Conservation (phyloP, 2,113 vertebrate genomes). For the Lutjanus erythropterus region DNA sequence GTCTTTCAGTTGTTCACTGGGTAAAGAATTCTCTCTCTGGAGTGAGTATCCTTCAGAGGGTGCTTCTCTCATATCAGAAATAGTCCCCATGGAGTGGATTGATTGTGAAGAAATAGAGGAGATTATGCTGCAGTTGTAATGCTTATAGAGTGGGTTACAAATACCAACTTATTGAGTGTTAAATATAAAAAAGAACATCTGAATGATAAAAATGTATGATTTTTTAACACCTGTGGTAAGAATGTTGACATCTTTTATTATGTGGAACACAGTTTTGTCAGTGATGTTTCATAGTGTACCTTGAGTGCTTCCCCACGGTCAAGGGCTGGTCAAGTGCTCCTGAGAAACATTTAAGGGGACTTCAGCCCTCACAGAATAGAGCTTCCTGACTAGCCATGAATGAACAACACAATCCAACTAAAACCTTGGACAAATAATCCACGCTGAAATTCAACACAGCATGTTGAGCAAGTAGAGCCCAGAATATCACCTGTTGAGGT, state of each 20-base stretch:
- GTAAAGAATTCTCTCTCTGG: conserved; percentile 27
- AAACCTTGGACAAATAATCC: background rate
- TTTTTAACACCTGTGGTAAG: background rate
- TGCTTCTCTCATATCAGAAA: conserved; percentile 39
- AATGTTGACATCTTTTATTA: background rate
- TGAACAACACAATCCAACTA: conserved; percentile 23
- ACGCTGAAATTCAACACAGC: background rate
- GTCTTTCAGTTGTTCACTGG: conserved; percentile 17
- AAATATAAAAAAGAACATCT: conserved; percentile 11
- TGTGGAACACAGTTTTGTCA: background rate
- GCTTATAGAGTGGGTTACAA: background rate
- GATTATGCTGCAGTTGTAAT: conserved; percentile 3
- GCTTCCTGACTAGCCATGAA: background rate
- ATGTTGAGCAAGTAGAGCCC: background rate
- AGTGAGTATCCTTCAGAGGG: conserved; percentile 18
- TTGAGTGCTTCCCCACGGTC: conserved; percentile 7
- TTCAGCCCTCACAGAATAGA: conserved; percentile 8
- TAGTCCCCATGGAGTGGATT: conserved; percentile 11
- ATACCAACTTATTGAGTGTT: background rate
- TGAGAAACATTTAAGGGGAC: conserved; percentile 6
- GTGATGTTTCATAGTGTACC: conserved; percentile 13
- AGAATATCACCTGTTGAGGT: background rate
- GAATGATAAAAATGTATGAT: background rate
- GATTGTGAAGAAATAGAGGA: conserved; percentile 12
- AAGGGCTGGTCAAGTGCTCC: conserved; percentile 25